Evolutionary conservation across 2,797 vertebrate species (phyloP), one percentile per base, ranked within the genome.

Genomic region (Clarias platycephalus): DNA sequence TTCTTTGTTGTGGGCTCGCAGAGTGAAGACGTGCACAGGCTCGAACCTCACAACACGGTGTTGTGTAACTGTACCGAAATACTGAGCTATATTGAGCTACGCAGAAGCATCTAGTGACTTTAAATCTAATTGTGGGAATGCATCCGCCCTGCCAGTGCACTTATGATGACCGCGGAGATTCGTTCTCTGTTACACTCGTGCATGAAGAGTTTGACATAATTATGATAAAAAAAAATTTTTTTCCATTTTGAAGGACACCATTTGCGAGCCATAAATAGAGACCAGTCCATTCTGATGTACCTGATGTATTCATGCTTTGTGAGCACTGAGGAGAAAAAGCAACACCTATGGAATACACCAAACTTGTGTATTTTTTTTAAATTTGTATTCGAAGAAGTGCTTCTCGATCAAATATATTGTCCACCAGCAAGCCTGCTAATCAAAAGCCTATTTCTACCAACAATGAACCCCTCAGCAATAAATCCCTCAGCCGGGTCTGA

Each of bases 51-150:
- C 1, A 9, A 34, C 16, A 26, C 8, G 16, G 37, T 49, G 37
- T 79, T 60, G 37, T 28, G 66, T 70, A 68, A 68, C 49, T 8
- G 12, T n/a, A 44, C 80, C 7, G 8, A 53, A 80, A 26, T 60
- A 62, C 34, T 77, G 22, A 44, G 34, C 28, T 62, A 55, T 57
- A 37, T 37, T 31, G 66, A 70, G 49, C 28, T n/a, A 37, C 18
- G 0, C 31, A 22, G 24, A 78, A 67, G n/a, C 63, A n/a, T 28
- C 15, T 20, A 76, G 34, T 55, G 60, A 66, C 24, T 53, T 34
- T 62, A n/a, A 49, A 74, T 60, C 77, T 18, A 79, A 79, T 12
- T 64, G 60, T 28, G 15, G 79, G 37, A 79, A 31, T 80, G 78
- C n/a, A 44, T 66, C 37, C 15, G 5, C 49, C 20, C 22, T 44